A percentile compares a stretch with the other conserved stretches of the same genome.
Conservation (phyloP, 2,113 vertebrate species). For the Syrrhaptes paradoxus region DNA sequence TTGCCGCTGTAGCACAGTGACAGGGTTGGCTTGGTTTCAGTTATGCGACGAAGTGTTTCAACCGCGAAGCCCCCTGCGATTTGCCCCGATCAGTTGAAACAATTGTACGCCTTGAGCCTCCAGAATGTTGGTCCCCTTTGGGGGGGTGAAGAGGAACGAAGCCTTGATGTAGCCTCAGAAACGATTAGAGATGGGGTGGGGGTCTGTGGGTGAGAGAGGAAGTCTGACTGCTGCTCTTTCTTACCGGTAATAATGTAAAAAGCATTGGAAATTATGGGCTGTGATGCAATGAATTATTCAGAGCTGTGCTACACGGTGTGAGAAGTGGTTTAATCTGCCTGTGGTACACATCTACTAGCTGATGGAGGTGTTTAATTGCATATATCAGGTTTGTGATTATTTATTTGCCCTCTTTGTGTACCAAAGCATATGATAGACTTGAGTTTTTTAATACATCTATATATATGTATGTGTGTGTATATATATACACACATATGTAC, state of each 20-base stretch:
- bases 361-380: background rate
- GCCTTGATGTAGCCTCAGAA: background rate
- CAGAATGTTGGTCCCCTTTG: background rate
- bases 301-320: background rate
- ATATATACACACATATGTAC: too few species aligned
- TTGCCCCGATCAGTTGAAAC: background rate
- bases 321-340: background rate
- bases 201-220: background rate
- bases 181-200: background rate
- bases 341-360: background rate
- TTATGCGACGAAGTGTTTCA: background rate
- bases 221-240: background rate
- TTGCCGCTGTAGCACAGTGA: fast-evolving
- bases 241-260: background rate
- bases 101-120: background rate
- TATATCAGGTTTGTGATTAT: background rate
- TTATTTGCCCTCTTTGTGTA: background rate
- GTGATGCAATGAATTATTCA: conserved; percentile 40
- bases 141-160: background rate
- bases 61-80: background rate
- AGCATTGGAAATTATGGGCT: background rate
- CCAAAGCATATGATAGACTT: background rate
- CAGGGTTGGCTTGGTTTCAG: background rate
- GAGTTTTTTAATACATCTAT: background rate
- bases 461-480: background rate